Evolutionary conservation across 2,888 invertebrate genomes (phyloP), one percentile per base, ranked within the genome.

Genomic region (Pristionchus japonicus): DNA sequence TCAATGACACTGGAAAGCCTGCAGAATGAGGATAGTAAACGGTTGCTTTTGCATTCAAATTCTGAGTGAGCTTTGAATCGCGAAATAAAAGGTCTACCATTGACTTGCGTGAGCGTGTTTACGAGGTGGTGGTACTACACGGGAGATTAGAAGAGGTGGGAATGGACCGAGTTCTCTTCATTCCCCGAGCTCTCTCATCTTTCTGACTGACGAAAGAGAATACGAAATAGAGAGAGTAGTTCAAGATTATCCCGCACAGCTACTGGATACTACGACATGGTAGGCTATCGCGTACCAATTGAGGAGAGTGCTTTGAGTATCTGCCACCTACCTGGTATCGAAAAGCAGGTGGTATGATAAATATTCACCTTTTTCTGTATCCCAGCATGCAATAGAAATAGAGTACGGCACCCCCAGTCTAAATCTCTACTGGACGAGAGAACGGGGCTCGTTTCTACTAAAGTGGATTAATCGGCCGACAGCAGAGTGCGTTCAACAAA

Each of bases 241-340:
- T 49, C 27, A 34, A 31, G 70, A 70, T 70, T 70, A 70, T 74
- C 37, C 74, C n/a, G n/a, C n/a, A n/a, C n/a, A n/a, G 13, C 74
- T 34, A 43, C 74, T 7, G 11, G 31, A 7, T n/a, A n/a, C n/a
- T n/a, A n/a, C n/a, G n/a, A n/a, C n/a, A n/a, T n/a, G n/a, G n/a
- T n/a, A n/a, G n/a, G 40, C 37, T 40, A 40, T 40, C 40, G 4
- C 15, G 40, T 27, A 40, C 43, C 74, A 74, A 74, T 74, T 20
- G 17, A n/a, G 43, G 74, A 74, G 74, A 74, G 74, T 74, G 74
- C 43, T 70, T 70, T 37, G 70, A 37, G 2, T 67, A 67, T 67
- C 34, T 1, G 3, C 7, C 34, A n/a, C 3, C 23, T 61, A 17
- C 49, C 49, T 13, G 49, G 49, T 49, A 23, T 52, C 52, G 23